These are phyloP conservation scores for Boleophthalmus pectinirostris DNA, from an alignment of 2,113 vertebrate species.

Conservation along the genomic window DNA sequence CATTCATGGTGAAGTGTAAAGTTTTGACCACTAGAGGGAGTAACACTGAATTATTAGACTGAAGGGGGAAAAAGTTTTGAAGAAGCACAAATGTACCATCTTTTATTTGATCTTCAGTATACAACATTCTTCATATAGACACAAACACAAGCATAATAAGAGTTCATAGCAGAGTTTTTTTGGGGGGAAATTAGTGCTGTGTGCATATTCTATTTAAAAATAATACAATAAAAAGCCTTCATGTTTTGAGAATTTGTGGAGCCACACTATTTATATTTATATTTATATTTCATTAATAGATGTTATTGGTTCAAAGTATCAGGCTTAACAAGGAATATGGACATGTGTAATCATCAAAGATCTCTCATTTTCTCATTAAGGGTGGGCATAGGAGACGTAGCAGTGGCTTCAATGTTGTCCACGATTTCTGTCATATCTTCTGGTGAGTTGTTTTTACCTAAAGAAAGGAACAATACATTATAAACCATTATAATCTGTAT, in stretches of 20 bases:
- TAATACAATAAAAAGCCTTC: background rate
- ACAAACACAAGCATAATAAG: background rate
- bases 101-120: background rate
- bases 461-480: conserved; percentile 1
- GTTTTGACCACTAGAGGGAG: background rate
- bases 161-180: background rate
- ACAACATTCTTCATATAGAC: background rate
- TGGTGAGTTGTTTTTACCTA: conserved; percentile 48
- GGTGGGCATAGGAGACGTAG: background rate
- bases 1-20: background rate
- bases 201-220: background rate
- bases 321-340: background rate
- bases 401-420: conserved; percentile 14
- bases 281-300: background rate
- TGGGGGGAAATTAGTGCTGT: background rate
- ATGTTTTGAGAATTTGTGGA: background rate
- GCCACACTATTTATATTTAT: background rate
- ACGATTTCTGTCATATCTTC: conserved; percentile 55
- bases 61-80: background rate
- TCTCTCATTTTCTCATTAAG: conserved; percentile 4
- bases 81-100: background rate
- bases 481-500: background rate
- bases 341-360: background rate
- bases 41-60: background rate
- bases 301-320: background rate